Base-by-base conservation (phyloP, 2,888 invertebrate species). In the Drosophila nigricruria region DNA sequence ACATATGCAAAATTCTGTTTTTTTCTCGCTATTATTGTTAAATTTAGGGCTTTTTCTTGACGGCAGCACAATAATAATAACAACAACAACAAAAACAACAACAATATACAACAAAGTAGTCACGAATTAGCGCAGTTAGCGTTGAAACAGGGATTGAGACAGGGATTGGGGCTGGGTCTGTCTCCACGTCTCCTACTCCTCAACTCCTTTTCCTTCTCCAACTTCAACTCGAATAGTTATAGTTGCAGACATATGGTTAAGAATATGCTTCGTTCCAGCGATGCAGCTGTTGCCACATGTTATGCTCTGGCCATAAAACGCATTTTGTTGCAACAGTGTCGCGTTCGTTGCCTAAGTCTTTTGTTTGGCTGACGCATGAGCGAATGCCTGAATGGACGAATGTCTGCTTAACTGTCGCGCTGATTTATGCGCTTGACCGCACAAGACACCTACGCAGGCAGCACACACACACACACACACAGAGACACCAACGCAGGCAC, bases 361-460 rank as follows among this genome's bases (percentile, higher is more conserved):
- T 90, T 86, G 87, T 88, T 82, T 60, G 79, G 74, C 81, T 84
- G 89, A 89, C 89, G 89, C 89, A 83, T 83, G 87, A 86, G 81
- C 83, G 69, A 81, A 80, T 80, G 79, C 68, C 52, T 54, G 54
- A 72, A 36, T 43, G 62, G 53, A 32, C 47, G 77, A 79, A 42
- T 73, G 77, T 36, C 43, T 45, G 63, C 34, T 43, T 34, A 69
- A 58, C 61, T 82, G 79, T 82, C 72, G 64, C 67, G 76, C 78
- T 86, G 88, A 89, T 90, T 88, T 86, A 82, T 88, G 73, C 74
- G 86, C 89, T 86, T 88, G 89, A 78, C 86, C 86, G 82, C 79
- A 65, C 70, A 74, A 72, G 73, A 70, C 89, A 73, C 85, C 89
- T 77, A 89, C 85, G 75, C 85, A 83, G 45, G 16, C 25, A 16